A percentile compares a stretch with the other conserved stretches of the same genome.
These are phyloP conservation scores for Halictus ligatus DNA, from an alignment of 2,888 invertebrate genomes.

Conservation along the genomic window DNA sequence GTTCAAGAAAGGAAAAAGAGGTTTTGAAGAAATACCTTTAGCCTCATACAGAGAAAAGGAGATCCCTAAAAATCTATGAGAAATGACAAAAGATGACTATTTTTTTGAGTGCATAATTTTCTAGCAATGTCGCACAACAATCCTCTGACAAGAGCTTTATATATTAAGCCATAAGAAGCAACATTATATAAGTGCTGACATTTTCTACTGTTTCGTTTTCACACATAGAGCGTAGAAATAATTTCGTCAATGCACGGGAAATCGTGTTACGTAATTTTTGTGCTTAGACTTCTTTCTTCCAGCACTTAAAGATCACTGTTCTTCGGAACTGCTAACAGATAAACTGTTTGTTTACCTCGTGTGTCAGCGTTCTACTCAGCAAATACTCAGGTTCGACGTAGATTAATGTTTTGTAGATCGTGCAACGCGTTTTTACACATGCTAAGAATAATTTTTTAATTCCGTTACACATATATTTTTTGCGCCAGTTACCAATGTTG, in stretches of 20 bases:
- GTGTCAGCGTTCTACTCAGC: slow-evolving; percentile 29
- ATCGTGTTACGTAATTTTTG: slow-evolving; percentile 24
- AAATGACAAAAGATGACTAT: slow-evolving; percentile 11
- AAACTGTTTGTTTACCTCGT: slow-evolving; percentile 20
- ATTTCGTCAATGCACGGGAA: slow-evolving; percentile 36
- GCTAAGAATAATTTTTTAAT: slow-evolving; percentile 54
- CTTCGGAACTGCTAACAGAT: background rate
- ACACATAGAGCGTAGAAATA: background rate
- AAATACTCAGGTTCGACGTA: slow-evolving; percentile 64
- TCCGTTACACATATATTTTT: slow-evolving; percentile 58
- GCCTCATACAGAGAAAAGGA: background rate
- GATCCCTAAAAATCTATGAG: slow-evolving; percentile 24
- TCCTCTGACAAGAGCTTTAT: background rate
- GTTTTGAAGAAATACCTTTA: slow-evolving; percentile 6
- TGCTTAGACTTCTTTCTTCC: slow-evolving; percentile 3
- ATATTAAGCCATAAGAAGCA: background rate
- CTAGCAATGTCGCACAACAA: slow-evolving; percentile 10
- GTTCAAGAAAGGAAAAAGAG: slow-evolving; percentile 6
- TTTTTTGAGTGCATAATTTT: slow-evolving; percentile 25
- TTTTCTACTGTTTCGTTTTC: slow-evolving; percentile 3
- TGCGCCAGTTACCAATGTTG: slow-evolving; percentile 56
- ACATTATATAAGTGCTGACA: background rate
- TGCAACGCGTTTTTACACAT: slow-evolving; percentile 43
- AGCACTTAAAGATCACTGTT: background rate
- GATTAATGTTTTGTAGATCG: slow-evolving; percentile 54